Conservation (phyloP, 2,888 invertebrate genomes). For the Sphecodes monilicornis region DNA sequence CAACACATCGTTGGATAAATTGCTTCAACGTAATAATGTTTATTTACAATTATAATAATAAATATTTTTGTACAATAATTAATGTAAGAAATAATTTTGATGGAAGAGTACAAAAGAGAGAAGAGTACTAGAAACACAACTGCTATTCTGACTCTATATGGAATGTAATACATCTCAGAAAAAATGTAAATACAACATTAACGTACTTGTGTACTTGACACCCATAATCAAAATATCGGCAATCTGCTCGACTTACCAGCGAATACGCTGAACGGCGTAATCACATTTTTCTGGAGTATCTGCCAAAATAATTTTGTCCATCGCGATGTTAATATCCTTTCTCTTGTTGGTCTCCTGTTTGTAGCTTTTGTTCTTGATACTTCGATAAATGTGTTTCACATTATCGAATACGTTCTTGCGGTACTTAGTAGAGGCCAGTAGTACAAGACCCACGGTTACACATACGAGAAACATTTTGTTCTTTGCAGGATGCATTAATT, state of each 20-base stretch:
- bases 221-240: background rate
- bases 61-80: background rate
- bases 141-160: background rate
- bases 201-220: constrained; percentile 1
- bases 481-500: constrained; percentile 73
- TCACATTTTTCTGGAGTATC: constrained; percentile 82
- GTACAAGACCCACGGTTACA: constrained; percentile 81
- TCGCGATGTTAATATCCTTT: constrained; percentile 68
- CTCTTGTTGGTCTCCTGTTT: constrained; percentile 47
- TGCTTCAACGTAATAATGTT: constrained; percentile 69
- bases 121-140: no score
- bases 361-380: constrained; percentile 63
- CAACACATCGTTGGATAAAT: constrained; percentile 85
- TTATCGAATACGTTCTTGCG: constrained; percentile 80
- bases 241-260: constrained; percentile 73
- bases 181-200: constrained; percentile 47
- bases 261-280: constrained; percentile 82
- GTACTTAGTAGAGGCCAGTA: constrained; percentile 82
- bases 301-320: constrained; percentile 80
- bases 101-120: background rate
- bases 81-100: background rate
- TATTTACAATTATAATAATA: background rate
- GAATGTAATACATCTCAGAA: background rate
- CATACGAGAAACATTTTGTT: constrained; percentile 81
- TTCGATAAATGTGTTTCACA: constrained; percentile 79